A percentile compares a stretch with the other conserved stretches of the same genome.
These are phyloP conservation scores for Mastomys coucha DNA, from an alignment of 2,113 vertebrate genomes.

Conservation along the genomic window DNA sequence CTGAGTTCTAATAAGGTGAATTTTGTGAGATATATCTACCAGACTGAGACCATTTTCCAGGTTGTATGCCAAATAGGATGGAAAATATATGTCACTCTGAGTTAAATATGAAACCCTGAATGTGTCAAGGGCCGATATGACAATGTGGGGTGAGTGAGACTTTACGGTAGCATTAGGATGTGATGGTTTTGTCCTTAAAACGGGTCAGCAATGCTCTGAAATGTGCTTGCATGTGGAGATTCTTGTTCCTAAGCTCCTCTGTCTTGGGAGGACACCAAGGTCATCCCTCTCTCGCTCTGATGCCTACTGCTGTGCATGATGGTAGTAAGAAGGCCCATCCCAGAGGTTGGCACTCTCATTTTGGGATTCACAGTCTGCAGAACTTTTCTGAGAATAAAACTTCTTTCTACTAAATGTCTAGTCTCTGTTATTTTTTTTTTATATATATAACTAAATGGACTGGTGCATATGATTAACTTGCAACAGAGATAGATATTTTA, in stretches of 20 bases:
- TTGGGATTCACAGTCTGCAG: not conserved
- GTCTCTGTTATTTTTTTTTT: not conserved
- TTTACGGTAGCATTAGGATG: too few species aligned
- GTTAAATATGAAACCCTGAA: not conserved
- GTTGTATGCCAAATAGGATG: not conserved
- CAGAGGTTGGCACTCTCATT: not conserved
- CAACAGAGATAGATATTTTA: not conserved
- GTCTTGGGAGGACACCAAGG: not conserved
- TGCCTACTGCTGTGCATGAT: not conserved
- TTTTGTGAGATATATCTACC: slow-evolving; percentile 5
- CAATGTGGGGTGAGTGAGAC: not conserved
- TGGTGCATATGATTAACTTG: not conserved
- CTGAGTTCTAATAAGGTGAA: slow-evolving; percentile 42
- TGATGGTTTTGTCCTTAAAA: too few species aligned
- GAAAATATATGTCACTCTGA: not conserved
- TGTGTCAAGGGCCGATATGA: not conserved
- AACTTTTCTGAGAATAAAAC: not conserved
- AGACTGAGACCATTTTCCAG: not conserved
- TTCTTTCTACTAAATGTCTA: not conserved
- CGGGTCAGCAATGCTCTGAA: not conserved
- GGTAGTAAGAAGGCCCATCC: not conserved
- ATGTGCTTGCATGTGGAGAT: not conserved
- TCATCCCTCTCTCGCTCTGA: not conserved
- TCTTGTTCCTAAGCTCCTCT: not conserved
- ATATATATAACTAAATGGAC: not conserved